A percentile compares a stretch with the other conserved stretches of the same genome.
Evolutionary conservation across 2,113 vertebrate species (phyloP).

Genomic region (Haemorhous mexicanus): DNA sequence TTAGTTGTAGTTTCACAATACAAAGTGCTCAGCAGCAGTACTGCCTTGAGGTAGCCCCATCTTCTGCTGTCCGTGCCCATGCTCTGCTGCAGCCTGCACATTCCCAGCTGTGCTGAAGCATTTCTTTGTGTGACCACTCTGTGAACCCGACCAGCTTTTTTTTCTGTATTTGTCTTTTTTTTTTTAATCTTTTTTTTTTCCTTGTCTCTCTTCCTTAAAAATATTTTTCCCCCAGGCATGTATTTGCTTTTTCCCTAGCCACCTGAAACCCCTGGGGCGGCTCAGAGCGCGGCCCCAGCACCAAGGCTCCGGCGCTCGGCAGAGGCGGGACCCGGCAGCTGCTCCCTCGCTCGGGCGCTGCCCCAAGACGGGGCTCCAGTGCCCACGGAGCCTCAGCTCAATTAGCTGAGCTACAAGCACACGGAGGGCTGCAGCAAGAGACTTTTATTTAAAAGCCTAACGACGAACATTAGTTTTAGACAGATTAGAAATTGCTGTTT

Average conservation of each 20-base stretch:
- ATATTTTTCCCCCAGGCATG: background rate
- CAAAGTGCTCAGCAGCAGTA: background rate
- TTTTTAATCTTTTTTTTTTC: background rate
- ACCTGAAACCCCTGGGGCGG: background rate
- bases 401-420: background rate
- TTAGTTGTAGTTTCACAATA: background rate
- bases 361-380: accelerated
- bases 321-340: background rate
- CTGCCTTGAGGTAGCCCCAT: background rate
- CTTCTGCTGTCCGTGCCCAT: background rate
- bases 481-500: background rate
- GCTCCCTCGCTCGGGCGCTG: background rate
- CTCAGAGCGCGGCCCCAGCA: background rate
- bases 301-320: background rate
- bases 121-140: background rate
- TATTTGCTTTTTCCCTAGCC: background rate
- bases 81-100: background rate
- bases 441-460: background rate
- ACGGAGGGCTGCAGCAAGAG: background rate
- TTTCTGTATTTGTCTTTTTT: accelerated
- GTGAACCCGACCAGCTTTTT: background rate
- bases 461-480: background rate
- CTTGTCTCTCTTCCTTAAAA: background rate
- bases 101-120: background rate
- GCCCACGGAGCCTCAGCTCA: background rate